Conservation (phyloP, 2,113 vertebrate genomes). For the Perca schrenkii region DNA sequence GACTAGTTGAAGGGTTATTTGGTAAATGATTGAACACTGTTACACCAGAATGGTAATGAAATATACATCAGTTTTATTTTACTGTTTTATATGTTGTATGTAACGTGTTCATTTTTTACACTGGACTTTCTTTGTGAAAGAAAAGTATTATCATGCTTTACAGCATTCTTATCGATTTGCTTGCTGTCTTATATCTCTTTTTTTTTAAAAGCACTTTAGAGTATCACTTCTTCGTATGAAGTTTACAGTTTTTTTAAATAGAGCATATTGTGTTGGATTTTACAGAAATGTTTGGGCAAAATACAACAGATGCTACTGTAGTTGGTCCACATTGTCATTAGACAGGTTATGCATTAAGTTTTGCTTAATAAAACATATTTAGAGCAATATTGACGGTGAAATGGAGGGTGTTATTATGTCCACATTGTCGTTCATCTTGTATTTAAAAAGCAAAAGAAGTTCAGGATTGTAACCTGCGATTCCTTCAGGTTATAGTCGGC, state of each 20-base stretch:
- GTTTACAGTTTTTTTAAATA: conserved; percentile 67
- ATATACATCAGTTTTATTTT: conserved; percentile 31
- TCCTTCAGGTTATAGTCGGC: not conserved
- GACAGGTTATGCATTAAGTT: conserved; percentile 59
- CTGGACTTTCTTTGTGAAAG: conserved; percentile 64
- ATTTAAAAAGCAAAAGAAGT: not conserved
- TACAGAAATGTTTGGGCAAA: conserved; percentile 28
- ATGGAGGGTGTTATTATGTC: conserved; percentile 34
- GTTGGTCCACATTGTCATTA: conserved; percentile 50
- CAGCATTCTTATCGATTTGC: conserved; percentile 49
- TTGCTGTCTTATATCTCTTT: conserved; percentile 54
- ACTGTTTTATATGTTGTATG: conserved; percentile 33
- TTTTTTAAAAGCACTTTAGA: conserved; percentile 79
- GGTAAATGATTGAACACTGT: conserved; percentile 10
- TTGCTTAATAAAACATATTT: conserved; percentile 77
- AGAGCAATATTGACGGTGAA: conserved; percentile 32
- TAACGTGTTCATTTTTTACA: conserved; percentile 57
- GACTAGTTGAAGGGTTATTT: conserved; percentile 31
- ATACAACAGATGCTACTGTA: conserved; percentile 47
- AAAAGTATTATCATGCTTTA: conserved; percentile 65
- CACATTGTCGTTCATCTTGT: not conserved
- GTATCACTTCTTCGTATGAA: conserved; percentile 38
- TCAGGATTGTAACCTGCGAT: not conserved
- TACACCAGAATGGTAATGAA: conserved; percentile 5
- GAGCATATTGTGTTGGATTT: conserved; percentile 53